Evolutionary conservation across 2,888 invertebrate species (phyloP).

Genomic region (Pyrochroa serraticornis): DNA sequence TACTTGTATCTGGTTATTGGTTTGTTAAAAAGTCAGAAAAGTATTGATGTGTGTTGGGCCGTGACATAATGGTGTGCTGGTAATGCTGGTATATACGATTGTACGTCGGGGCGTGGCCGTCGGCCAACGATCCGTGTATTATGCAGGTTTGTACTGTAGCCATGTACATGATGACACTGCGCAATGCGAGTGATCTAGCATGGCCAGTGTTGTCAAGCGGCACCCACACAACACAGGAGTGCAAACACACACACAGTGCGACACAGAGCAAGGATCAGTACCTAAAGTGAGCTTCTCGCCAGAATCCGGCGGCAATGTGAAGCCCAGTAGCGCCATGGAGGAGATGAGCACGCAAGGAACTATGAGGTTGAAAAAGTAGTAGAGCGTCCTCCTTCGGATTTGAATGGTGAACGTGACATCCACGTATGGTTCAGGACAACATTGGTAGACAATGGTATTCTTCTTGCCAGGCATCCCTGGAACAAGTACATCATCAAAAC

Average conservation of each 20-base stretch:
- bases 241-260: constrained; percentile 48
- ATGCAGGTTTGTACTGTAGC: constrained; percentile 29
- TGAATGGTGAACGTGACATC: constrained; percentile 97
- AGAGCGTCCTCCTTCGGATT: constrained; percentile 93
- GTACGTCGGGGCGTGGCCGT: constrained; percentile 26
- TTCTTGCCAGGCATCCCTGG: constrained; percentile 91
- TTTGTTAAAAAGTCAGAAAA: constrained; percentile 8
- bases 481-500: constrained; percentile 30
- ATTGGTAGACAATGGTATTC: constrained; percentile 88
- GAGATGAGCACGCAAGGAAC: constrained; percentile 98
- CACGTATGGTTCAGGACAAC: constrained; percentile 93
- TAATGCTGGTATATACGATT: constrained; percentile 2
- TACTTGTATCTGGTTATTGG: neutral
- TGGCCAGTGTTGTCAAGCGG: constrained; percentile 46
- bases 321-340: constrained; percentile 97
- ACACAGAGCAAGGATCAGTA: constrained; percentile 57
- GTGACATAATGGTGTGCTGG: constrained; percentile 7
- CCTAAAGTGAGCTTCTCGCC: constrained; percentile 95
- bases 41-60: constrained; percentile 24
- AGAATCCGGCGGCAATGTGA: constrained; percentile 97
- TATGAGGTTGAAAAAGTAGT: constrained; percentile 99
- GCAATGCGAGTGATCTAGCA: constrained; percentile 46
- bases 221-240: constrained; percentile 49
- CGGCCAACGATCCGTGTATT: constrained; percentile 27
- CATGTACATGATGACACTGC: constrained; percentile 45